Percentiles rank a stretch among this genome's conserved stretches.
These are phyloP conservation scores for Eilema griseolum DNA, from an alignment of 2,888 invertebrate species.

Conservation along the genomic window DNA sequence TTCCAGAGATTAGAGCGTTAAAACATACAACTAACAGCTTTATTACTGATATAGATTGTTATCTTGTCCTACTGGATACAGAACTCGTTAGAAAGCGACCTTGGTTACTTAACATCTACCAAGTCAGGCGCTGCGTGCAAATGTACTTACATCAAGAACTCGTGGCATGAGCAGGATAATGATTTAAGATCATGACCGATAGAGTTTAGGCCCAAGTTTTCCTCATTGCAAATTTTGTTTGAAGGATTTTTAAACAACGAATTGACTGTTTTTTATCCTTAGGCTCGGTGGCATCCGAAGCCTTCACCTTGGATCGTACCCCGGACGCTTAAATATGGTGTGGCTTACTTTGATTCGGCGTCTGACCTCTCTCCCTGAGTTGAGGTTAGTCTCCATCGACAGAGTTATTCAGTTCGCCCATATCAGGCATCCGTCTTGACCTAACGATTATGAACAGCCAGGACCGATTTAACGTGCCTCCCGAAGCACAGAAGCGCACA, in stretches of 20 bases:
- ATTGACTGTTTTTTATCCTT: background rate
- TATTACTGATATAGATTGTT: background rate
- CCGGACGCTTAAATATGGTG: no score
- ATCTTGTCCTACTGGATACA: constrained; percentile 33
- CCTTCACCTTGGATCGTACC: no score
- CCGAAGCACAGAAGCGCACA: no score
- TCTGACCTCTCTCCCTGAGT: no score
- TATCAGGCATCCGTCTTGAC: no score
- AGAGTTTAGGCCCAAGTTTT: background rate
- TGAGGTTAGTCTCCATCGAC: no score
- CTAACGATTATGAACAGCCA: no score
- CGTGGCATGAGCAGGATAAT: constrained; percentile 15
- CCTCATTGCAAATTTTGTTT: constrained; percentile 7
- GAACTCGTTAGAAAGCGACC: constrained; percentile 68
- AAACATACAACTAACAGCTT: background rate
- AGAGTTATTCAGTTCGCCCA: no score
- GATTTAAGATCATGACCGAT: background rate
- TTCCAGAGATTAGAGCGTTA: background rate
- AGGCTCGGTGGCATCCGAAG: no score
- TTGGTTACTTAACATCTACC: constrained; percentile 59
- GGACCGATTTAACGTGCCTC: no score
- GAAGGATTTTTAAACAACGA: background rate
- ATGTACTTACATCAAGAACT: constrained; percentile 17
- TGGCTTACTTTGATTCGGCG: no score
- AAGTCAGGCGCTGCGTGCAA: constrained; percentile 42